Evolutionary conservation across 35 echinoderm and acorn worm genomes (phyloP), one percentile per base, ranked within the genome.

Genomic region (Lytechinus pictus): DNA sequence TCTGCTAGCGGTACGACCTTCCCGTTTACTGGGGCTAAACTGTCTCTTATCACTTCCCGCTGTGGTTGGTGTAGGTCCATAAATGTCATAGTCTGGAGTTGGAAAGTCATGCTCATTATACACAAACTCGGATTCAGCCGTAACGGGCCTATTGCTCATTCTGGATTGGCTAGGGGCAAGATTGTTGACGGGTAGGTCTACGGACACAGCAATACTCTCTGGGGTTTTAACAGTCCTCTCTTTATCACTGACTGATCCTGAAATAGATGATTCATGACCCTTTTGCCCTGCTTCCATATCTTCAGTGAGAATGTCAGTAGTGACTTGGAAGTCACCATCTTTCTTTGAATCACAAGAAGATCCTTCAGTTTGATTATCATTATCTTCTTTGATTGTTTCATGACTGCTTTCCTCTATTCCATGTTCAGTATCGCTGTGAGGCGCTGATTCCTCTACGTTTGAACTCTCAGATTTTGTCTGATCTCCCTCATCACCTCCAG

Each of bases 51-150:
- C 97, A 86, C 94, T 96, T 6, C 91, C 97, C 19, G 55, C 51
- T 24, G 91, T 66, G 27, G 97, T 54, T 9, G 96, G 94, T 66
- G 96, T 95, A 3, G 94, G 94, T 72, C 72, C 27, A 86, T 55
- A 96, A 11, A 96, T 94, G 86, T 99, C 97, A 89, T 97, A 97
- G 94, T 97, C 96, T 55, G 96, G 98, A 24, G 98, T 97, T 52
- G 96, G 96, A 57, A 99, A 99, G 91, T 99, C 98, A 58, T 95
- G 72, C 52, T 96, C 97, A 89, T 96, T 94, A 53, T 96, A 96
- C 19, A 95, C 95, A 86, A 98, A 97, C 52, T 97, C 96, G 24
- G 92, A 96, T 54, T 89, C 96, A 94, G 27, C 79, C 33, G 92
- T 94, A 58, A 92, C n/a, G 61, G 96, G 79, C 28, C 92, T 55